These are phyloP conservation scores for Apodemus agrarius DNA, from an alignment of 2,797 vertebrate genomes.

Conservation along the genomic window DNA sequence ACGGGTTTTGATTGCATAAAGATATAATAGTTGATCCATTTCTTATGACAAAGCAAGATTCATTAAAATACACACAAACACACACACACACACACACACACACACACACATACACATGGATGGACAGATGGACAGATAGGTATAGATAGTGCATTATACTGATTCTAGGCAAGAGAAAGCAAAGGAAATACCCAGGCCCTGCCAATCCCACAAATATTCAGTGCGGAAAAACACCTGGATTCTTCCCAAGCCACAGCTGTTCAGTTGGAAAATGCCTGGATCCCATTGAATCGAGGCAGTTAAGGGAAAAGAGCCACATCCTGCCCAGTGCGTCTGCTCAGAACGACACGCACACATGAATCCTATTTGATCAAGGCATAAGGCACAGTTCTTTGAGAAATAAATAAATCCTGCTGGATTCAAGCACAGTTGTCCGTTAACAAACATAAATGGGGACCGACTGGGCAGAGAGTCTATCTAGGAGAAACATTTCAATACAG, in stretches of 20 bases:
- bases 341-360: slow-evolving; percentile 81
- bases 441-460: slow-evolving; percentile 58
- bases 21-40: slow-evolving; percentile 63
- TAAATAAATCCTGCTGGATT: slow-evolving; percentile 84
- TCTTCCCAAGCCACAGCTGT: slow-evolving; percentile 87
- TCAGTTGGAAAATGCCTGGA: slow-evolving; percentile 87
- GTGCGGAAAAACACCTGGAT: slow-evolving; percentile 87
- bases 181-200: slow-evolving; percentile 83
- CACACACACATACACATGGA: neutral
- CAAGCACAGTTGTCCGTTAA: slow-evolving; percentile 67
- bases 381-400: slow-evolving; percentile 78
- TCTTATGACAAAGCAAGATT: slow-evolving; percentile 71
- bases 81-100: no score
- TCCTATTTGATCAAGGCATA: slow-evolving; percentile 82
- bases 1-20: slow-evolving; percentile 24
- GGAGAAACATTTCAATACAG: neutral
- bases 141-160: slow-evolving; percentile 72
- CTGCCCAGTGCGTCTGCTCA: slow-evolving; percentile 76
- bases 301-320: slow-evolving; percentile 83
- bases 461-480: slow-evolving; percentile 38
- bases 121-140: neutral
- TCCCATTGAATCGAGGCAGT: slow-evolving; percentile 85
- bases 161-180: slow-evolving; percentile 84
- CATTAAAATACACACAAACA: slow-evolving; percentile 55
- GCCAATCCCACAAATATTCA: slow-evolving; percentile 86